Evolutionary conservation across 2,797 vertebrate species (phyloP).

Genomic region (Typhlichthys subterraneus): DNA sequence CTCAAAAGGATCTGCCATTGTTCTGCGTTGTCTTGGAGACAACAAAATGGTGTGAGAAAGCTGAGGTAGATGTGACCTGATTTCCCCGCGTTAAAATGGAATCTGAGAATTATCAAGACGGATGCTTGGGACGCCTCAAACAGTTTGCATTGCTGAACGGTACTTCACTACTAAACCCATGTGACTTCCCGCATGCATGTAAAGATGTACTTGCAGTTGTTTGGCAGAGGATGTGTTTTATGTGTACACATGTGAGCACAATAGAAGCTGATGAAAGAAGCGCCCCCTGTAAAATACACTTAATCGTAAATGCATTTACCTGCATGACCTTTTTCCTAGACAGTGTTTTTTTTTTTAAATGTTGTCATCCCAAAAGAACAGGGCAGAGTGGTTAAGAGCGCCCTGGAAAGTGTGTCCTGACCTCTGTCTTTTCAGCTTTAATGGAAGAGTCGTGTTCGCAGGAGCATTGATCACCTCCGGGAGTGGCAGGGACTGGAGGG

Average conservation of each 20-base stretch:
- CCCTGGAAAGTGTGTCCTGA: conserved; percentile 45
- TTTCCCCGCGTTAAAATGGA: conserved; percentile 58
- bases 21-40: conserved; percentile 33
- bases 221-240: neutral
- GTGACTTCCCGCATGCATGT: conserved; percentile 16
- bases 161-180: conserved; percentile 11
- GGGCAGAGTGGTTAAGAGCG: conserved; percentile 5
- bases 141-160: conserved; percentile 51
- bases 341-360: neutral
- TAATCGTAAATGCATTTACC: conserved; percentile 12
- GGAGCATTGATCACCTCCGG: conserved; percentile 67
- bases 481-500: conserved; percentile 27
- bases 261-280: too few species aligned
- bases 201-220: conserved; percentile 9
- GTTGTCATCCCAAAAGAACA: conserved; percentile 16
- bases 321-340: conserved; percentile 16
- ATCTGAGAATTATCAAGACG: conserved; percentile 53
- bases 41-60: conserved; percentile 10
- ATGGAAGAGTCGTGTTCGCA: conserved; percentile 74
- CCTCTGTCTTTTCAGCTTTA: conserved; percentile 54
- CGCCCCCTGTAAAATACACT: conserved; percentile 10
- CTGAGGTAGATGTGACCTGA: conserved; percentile 65
- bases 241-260: neutral
- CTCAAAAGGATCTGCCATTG: conserved; percentile 29
- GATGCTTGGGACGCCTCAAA: conserved; percentile 43